Conservation (phyloP, 2,888 invertebrate genomes). For the Arenicola marina region DNA sequence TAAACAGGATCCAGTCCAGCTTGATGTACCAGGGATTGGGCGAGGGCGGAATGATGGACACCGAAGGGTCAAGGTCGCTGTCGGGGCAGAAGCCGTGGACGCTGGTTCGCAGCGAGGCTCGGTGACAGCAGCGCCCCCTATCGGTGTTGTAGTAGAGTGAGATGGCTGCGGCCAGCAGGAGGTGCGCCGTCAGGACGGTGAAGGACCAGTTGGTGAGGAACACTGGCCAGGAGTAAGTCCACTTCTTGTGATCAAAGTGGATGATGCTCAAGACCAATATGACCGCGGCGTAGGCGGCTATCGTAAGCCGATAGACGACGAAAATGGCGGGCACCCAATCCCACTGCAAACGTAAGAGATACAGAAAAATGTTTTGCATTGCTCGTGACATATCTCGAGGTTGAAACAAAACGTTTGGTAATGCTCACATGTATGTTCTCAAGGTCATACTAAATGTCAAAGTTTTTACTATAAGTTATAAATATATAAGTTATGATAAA, state of each 20-base stretch:
- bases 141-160: constrained; percentile 3
- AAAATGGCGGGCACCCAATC: constrained; percentile 39
- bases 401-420: no score
- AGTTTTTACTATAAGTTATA: no score
- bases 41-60: neutral
- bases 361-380: neutral
- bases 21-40: constrained; percentile 21
- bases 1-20: constrained; percentile 27
- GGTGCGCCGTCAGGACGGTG: constrained; percentile 41
- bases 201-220: constrained; percentile 57
- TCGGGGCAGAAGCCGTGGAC: neutral
- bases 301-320: constrained; percentile 42
- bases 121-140: neutral
- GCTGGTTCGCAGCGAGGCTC: neutral
- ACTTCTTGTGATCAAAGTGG: constrained; percentile 18
- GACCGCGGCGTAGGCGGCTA: constrained; percentile 41
- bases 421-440: no score
- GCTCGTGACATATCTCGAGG: neutral
- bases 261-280: constrained; percentile 40
- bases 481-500: no score
- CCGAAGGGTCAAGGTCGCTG: neutral
- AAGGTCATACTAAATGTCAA: no score
- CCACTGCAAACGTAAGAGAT: constrained; percentile 43
- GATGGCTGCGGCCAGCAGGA: constrained; percentile 25
- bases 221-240: constrained; percentile 38